Evolutionary conservation across 2,113 vertebrate species (phyloP).

Genomic region (Chionis minor): DNA sequence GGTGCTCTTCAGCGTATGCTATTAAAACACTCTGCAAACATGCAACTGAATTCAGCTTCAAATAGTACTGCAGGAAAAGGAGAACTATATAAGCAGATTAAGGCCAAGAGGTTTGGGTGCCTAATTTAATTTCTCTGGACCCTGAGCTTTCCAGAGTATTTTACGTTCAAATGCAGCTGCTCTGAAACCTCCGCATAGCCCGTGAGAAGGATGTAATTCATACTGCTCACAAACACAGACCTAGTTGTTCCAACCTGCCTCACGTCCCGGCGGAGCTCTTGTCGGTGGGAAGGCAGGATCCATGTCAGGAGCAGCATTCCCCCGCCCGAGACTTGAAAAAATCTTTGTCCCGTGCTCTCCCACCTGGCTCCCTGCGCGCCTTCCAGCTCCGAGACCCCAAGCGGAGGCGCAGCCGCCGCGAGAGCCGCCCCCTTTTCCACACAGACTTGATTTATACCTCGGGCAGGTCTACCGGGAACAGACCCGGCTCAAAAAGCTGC

Average conservation of each 20-base stretch:
- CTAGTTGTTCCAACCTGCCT: neutral
- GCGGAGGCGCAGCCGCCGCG: neutral
- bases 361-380: neutral
- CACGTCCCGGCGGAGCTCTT: neutral
- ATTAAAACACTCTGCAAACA: neutral
- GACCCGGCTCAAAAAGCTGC: neutral
- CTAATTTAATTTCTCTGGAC: neutral
- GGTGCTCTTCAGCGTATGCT: neutral
- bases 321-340: neutral
- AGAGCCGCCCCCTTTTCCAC: neutral
- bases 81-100: neutral
- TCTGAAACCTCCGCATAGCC: rapidly evolving
- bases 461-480: neutral
- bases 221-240: neutral
- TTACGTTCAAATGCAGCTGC: neutral
- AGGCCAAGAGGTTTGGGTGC: neutral
- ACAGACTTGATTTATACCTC: neutral
- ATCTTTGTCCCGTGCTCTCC: neutral
- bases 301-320: neutral
- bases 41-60: neutral
- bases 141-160: neutral
- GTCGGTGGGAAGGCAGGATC: neutral
- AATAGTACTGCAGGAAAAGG: neutral
- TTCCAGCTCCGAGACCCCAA: neutral
- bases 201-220: neutral